Conservation (phyloP, 2,797 vertebrate genomes). For the Acanthiza pusilla region DNA sequence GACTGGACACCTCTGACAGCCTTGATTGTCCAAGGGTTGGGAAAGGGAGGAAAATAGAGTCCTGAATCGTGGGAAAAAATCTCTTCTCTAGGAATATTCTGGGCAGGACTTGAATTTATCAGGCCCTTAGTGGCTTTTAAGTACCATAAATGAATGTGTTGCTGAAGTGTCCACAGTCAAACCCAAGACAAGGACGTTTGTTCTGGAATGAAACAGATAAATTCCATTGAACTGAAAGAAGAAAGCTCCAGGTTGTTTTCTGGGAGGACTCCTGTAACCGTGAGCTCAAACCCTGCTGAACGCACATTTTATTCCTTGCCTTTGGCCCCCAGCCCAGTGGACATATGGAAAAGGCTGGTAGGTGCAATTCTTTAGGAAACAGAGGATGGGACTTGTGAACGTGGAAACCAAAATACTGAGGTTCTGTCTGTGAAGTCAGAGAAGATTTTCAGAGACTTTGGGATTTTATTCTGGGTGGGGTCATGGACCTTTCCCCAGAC, state of each 20-base stretch:
- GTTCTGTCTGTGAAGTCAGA: not conserved
- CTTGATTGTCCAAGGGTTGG: not conserved
- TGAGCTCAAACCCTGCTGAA: not conserved
- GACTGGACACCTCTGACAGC: not conserved
- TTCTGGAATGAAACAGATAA: not conserved
- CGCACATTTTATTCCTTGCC: not conserved
- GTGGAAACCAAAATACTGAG: not conserved
- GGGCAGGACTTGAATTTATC: not conserved
- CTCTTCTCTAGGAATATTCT: not conserved
- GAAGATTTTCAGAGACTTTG: not conserved
- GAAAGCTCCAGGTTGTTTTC: not conserved
- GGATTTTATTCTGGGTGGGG: not conserved
- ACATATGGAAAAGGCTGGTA: not conserved
- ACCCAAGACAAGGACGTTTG: not conserved
- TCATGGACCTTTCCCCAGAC: not conserved
- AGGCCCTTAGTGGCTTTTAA: not conserved
- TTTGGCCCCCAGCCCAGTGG: not conserved
- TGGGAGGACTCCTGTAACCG: not conserved
- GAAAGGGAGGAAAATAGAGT: not conserved
- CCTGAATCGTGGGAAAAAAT: not conserved
- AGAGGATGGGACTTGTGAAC: not conserved
- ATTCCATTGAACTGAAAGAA: not conserved
- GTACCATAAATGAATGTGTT: not conserved
- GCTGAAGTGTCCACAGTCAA: not conserved
- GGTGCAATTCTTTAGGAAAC: not conserved